Evolutionary conservation across 2,888 invertebrate species (phyloP), one percentile per base, ranked within the genome.

Genomic region (Parapristionchus giblindavisi): DNA sequence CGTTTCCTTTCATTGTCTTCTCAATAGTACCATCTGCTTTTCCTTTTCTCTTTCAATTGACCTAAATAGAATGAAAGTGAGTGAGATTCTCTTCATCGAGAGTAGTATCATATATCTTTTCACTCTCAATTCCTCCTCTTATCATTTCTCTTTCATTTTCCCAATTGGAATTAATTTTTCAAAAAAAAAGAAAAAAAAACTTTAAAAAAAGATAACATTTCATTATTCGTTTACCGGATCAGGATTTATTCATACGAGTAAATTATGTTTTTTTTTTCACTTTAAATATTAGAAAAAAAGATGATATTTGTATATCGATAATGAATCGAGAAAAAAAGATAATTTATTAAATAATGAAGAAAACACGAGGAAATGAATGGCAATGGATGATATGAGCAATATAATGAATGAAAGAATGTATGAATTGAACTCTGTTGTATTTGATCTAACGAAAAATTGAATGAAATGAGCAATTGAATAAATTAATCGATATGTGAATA

Each of bases 321-420:
- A n/a, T n/a, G 60, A 61, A 24, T 3, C 14, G n/a, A 3, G 21
- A 17, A 27, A 38, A 36, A 60, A n/a, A 40, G 38, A 58, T 32
- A 63, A 5, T 63, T 63, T 63, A 63, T 63, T 63, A 63, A 40
- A 40, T 38, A 63, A 63, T n/a, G n/a, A n/a, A n/a, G n/a, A n/a
- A n/a, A n/a, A n/a, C n/a, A n/a, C 63, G 38, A 27, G 43, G 43
- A 38, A 29, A 63, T n/a, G 63, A 36, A 63, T 63, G 63, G 63
- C 63, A 63, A 27, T 14, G 40, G 40, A 63, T 21, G 38, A 8
- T 40, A n/a, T 63, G 63, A 63, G 63, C 63, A 63, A 40, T 14
- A n/a, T n/a, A n/a, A 43, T 14, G 8, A 14, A 24, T 38, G 38
- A 36, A n/a, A 38, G 38, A 54, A 29, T 27, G 43, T 11, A 43